Conservation (phyloP, 2,888 invertebrate genomes). For the Coelinius sp. region DNA sequence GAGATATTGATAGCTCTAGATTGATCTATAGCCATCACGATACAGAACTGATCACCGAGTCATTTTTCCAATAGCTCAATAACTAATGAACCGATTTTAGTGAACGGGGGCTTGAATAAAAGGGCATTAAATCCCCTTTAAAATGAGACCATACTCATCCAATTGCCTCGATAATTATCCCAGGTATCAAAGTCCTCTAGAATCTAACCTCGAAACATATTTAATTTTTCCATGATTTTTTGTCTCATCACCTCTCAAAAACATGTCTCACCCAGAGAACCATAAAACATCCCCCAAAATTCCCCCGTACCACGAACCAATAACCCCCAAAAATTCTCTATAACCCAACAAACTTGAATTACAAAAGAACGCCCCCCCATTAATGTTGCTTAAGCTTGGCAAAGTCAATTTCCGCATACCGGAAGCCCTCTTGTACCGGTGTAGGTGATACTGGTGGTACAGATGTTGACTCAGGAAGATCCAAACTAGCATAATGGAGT, state of each 20-base stretch:
- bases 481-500: conserved; percentile 79
- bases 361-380: conserved; percentile 8
- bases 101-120: not conserved
- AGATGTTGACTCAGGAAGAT: conserved; percentile 72
- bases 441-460: conserved; percentile 67
- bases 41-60: too few relatives aligned
- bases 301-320: not conserved
- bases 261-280: too few relatives aligned
- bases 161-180: too few relatives aligned
- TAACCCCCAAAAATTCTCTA: not conserved
- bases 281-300: not conserved
- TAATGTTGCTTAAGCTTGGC: conserved; percentile 72
- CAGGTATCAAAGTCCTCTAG: too few relatives aligned
- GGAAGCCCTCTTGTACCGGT: conserved; percentile 71
- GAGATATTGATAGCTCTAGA: not conserved
- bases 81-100: not conserved
- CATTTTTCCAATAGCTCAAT: not conserved
- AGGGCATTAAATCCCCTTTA: not conserved
- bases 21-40: not conserved
- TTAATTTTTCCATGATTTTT: too few relatives aligned
- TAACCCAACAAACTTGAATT: not conserved
- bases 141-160: not conserved
- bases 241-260: too few relatives aligned
- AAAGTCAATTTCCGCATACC: conserved; percentile 88
- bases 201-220: too few relatives aligned